Percentiles rank a stretch among this genome's conserved stretches.
phyloP scores from a whole-genome alignment of 2,888 invertebrate species.

The Thereva nobilitata region DNA sequence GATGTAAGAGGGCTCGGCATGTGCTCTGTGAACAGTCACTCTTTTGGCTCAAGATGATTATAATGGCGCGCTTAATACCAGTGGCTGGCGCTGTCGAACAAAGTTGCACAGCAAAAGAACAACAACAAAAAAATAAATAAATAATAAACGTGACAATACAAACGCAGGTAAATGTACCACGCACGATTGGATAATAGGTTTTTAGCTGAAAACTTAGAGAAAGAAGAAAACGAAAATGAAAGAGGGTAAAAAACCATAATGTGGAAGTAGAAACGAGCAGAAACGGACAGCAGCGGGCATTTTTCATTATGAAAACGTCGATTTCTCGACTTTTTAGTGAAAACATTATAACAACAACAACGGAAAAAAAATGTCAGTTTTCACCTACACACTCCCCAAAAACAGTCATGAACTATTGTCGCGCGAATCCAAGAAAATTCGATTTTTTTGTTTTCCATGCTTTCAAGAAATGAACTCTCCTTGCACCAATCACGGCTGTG shows the following conservation, averaged over 20 bases:
- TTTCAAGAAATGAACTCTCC: no score
- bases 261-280: no score
- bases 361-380: conserved; percentile 4
- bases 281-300: background rate
- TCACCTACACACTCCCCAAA: conserved; percentile 26
- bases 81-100: no score
- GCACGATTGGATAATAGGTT: conserved; percentile 23
- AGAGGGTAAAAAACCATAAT: background rate
- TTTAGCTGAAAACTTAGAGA: conserved; percentile 20
- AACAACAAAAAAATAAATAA: no score
- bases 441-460: no score
- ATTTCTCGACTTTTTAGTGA: conserved; percentile 23
- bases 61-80: no score
- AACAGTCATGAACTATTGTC: background rate
- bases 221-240: conserved; percentile 4
- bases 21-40: no score
- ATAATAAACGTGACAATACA: conserved; percentile 21
- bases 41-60: no score
- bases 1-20: conserved; percentile 15
- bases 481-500: no score
- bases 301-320: conserved; percentile 12
- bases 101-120: no score
- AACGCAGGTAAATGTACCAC: conserved; percentile 15
- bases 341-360: background rate
- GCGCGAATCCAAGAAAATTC: no score